Conservation (phyloP, 2,888 invertebrate species). For the Eilema caniola region DNA sequence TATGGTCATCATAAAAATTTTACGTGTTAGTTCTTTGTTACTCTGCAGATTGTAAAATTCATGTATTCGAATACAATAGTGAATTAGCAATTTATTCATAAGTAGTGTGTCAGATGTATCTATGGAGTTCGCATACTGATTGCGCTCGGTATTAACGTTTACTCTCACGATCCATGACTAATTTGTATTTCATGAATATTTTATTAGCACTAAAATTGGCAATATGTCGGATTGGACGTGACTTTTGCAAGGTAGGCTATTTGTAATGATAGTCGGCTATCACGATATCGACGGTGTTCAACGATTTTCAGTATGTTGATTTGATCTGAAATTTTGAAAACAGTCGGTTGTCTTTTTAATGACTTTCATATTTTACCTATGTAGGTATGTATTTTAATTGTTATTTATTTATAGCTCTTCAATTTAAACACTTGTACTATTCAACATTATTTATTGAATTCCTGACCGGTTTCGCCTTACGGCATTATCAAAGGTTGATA, state of each 20-base stretch:
- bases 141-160: slow-evolving; percentile 11
- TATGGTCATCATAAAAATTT: slow-evolving; percentile 21
- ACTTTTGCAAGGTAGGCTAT: slow-evolving; percentile 9
- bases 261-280: not conserved
- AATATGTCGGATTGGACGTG: slow-evolving; percentile 15
- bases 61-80: slow-evolving; percentile 23
- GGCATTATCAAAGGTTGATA: no score
- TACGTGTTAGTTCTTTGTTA: slow-evolving; percentile 19
- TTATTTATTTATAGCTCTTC: no score
- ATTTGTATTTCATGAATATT: slow-evolving; percentile 25
- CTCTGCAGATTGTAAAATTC: slow-evolving; percentile 21
- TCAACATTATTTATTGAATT: no score
- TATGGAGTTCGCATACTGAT: slow-evolving; percentile 25
- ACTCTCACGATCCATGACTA: slow-evolving; percentile 18
- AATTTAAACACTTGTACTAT: no score
- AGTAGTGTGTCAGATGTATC: slow-evolving; percentile 4
- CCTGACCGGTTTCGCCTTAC: no score
- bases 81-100: slow-evolving; percentile 24
- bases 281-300: not conserved
- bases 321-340: not conserved
- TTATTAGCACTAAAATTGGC: slow-evolving; percentile 11
- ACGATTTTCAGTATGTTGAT: not conserved
- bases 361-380: not conserved
- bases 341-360: not conserved
- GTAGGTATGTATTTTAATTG: not conserved